Evolutionary conservation across 1,140 invertebrate genomes (phyloP).

Genomic region (Hetaerina americana): DNA sequence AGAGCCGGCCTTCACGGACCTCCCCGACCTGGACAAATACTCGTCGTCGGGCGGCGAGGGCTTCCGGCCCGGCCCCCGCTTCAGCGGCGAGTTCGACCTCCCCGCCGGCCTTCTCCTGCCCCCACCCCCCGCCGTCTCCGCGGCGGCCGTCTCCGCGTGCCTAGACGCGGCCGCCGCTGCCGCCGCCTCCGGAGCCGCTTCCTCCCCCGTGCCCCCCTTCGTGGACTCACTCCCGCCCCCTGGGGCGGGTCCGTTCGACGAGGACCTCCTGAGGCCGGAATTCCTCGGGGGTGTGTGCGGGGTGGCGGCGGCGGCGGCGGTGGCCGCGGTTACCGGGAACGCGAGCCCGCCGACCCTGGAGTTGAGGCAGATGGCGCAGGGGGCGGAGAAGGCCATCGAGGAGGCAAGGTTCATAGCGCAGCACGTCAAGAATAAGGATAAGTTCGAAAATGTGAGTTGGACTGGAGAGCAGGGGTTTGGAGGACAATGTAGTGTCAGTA

Average conservation of each 20-base stretch:
- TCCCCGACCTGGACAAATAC: conserved; percentile 56
- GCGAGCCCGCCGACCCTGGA: conserved; percentile 56
- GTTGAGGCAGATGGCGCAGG: conserved; percentile 47
- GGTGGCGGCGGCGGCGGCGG: conserved; percentile 24
- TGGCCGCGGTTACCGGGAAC: conserved; percentile 32
- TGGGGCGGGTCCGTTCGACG: conserved; percentile 42
- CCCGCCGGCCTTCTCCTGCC: conserved; percentile 32
- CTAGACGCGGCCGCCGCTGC: conserved; percentile 45
- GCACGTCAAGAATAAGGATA: conserved; percentile 86
- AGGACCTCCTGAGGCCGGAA: conserved; percentile 63
- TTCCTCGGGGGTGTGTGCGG: conserved; percentile 36
- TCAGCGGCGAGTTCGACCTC: conserved; percentile 56
- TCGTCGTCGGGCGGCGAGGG: conserved; percentile 43
- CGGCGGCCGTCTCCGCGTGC: conserved; percentile 14
- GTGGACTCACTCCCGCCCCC: conserved; percentile 21
- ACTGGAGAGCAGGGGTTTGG: too few relatives aligned
- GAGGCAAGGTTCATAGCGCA: conserved; percentile 87
- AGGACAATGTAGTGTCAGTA: too few relatives aligned
- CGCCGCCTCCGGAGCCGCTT: conserved; percentile 26
- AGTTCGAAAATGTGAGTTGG: conserved; percentile 83
- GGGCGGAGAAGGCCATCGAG: conserved; percentile 66
- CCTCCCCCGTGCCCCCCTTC: conserved; percentile 12
- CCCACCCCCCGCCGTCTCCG: conserved; percentile 17
- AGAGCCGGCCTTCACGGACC: conserved; percentile 1
- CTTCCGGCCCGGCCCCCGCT: conserved; percentile 22